These are phyloP conservation scores for Drosophila mimica DNA, from an alignment of 2,888 invertebrate species.

Conservation along the genomic window DNA sequence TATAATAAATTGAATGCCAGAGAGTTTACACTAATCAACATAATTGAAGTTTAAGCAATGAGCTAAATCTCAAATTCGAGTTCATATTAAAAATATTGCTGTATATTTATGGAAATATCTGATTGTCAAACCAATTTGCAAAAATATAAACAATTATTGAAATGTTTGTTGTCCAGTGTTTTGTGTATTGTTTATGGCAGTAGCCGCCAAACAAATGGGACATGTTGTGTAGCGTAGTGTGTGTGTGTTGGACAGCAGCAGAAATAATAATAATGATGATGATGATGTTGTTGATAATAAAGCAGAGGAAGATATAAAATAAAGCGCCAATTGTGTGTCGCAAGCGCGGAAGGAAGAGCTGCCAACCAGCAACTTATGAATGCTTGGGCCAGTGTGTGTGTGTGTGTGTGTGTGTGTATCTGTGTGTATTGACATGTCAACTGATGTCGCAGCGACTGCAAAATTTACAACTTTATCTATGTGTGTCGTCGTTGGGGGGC, in stretches of 20 bases:
- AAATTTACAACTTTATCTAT: conserved; percentile 80
- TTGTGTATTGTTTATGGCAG: conserved; percentile 17
- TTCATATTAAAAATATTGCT: too few species aligned
- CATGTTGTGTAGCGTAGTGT: conserved; percentile 19
- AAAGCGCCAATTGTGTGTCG: conserved; percentile 69
- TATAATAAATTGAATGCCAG: conserved; percentile 9
- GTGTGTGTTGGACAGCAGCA: conserved; percentile 28
- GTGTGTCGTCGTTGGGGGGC: conserved; percentile 62
- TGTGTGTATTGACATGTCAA: conserved; percentile 73
- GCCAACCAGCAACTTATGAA: conserved; percentile 24
- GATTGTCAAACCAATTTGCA: neutral
- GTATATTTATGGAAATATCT: neutral
- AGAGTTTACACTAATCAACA: neutral
- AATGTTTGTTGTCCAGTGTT: conserved; percentile 35
- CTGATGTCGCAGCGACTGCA: conserved; percentile 54
- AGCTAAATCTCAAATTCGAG: too few species aligned
- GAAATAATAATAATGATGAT: conserved; percentile 32
- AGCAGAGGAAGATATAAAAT: conserved; percentile 73
- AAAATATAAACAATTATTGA: neutral
- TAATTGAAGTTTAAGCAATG: neutral
- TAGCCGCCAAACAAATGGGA: conserved; percentile 26
- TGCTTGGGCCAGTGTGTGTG: neutral
- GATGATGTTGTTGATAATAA: conserved; percentile 54
- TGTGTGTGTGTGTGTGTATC: conserved; percentile 18
- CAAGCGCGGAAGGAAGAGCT: conserved; percentile 55